phyloP scores from a whole-genome alignment of 2,113 vertebrate species.

The Puma concolor region DNA sequence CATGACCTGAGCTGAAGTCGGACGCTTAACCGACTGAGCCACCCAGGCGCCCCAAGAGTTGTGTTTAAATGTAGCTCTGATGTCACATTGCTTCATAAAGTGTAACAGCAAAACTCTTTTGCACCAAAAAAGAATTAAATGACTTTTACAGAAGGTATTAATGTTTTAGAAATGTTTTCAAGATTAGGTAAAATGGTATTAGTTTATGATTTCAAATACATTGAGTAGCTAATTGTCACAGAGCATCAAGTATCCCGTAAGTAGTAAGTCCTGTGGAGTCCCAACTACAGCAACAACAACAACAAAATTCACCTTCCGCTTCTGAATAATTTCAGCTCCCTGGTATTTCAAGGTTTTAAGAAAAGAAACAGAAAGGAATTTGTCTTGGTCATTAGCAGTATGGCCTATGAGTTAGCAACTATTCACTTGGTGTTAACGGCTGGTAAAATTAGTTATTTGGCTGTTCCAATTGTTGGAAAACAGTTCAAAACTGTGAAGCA shows the following conservation, averaged over 20 bases:
- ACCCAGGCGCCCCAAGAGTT: not conserved
- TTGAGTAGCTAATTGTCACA: not conserved
- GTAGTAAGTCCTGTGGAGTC: not conserved
- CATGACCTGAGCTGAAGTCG: too few relatives aligned
- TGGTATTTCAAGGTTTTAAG: not conserved
- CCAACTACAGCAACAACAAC: not conserved
- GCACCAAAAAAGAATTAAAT: not conserved
- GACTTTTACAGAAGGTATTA: not conserved
- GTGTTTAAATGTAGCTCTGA: not conserved
- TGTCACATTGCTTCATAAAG: not conserved
- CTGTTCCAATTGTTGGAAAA: not conserved
- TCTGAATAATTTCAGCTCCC: not conserved
- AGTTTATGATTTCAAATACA: slow-evolving; percentile 23
- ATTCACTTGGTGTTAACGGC: slow-evolving; percentile 1
- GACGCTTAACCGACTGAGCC: too few relatives aligned
- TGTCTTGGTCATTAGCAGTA: not conserved
- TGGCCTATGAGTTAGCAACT: not conserved
- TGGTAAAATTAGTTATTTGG: not conserved
- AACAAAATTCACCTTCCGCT: not conserved
- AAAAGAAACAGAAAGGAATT: slow-evolving; percentile 3
- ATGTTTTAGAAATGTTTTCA: slow-evolving; percentile 39
- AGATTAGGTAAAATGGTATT: slow-evolving; percentile 26
- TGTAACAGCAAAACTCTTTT: not conserved
- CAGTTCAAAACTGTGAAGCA: not conserved
- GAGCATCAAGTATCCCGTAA: not conserved